Base-by-base conservation (phyloP, 2,888 invertebrate species). In the Tridacna crocea region DNA sequence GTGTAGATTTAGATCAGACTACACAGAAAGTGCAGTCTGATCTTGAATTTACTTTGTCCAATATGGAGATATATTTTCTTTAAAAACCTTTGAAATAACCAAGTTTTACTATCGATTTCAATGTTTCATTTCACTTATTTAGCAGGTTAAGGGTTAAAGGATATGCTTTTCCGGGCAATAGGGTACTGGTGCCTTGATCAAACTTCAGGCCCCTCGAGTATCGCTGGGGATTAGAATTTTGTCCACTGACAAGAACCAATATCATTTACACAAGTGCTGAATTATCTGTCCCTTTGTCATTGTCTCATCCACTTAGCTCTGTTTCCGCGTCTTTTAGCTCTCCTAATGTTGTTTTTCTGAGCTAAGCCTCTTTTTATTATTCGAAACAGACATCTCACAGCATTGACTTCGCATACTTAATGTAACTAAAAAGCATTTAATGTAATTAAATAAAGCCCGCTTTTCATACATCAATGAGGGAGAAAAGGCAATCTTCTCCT, bases 351-450 rank as follows among this genome's bases (percentile, higher is more conserved):
- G 80, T 87, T 78, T 87, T 77, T 84, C 78, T 75, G 47, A 63
- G 72, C 84, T 87, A 87, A 87, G 83, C 82, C 87, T 77, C 73
- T 75, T 76, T 87, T 87, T 87, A 84, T 80, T 82, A 87, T 87
- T 78, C 87, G 79, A 74, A 72, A 76, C 61, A 77, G 80, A 79
- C 72, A 66, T 61, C 82, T 79, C 78, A 82, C 72, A 68, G 48
- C 60, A 82, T 82, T 82, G 82, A 83, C 82, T 84, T 68, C 82
- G 84, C 84, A 84, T 84, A 87, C 87, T 80, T 80, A 87, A 82
- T 87, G 75, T 82, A 82, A 84, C 84, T 87, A 84, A 84, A 87
- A 87, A 84, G 84, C 84, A 87, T 87, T 87, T 87, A 87, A 87
- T 87, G 82, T 82, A 87, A 87, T 87, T 84, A 87, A 84, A 84